Conservation (phyloP, 2,888 invertebrate genomes). For the Kryphioiulus occultus region DNA sequence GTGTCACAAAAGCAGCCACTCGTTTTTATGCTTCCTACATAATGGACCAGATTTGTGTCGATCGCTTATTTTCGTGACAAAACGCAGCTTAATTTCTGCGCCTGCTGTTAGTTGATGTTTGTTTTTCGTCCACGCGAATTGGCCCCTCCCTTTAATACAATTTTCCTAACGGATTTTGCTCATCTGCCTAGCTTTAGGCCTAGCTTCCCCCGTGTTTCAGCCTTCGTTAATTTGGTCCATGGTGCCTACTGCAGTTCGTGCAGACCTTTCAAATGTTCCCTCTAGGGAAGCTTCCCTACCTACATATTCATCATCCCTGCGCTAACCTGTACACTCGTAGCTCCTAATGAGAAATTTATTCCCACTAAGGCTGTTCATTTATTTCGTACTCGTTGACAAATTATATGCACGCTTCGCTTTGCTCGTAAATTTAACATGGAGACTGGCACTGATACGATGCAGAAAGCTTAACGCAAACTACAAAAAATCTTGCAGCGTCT, state of each 20-base stretch:
- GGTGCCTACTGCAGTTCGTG: slow-evolving; percentile 25
- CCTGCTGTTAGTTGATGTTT: slow-evolving; percentile 32
- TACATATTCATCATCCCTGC: slow-evolving; percentile 9
- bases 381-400: slow-evolving; percentile 47
- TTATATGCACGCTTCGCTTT: slow-evolving; percentile 42
- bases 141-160: slow-evolving; percentile 42
- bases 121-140: background rate
- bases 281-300: slow-evolving; percentile 33
- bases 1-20: slow-evolving; percentile 40
- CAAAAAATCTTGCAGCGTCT: background rate
- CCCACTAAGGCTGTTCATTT: slow-evolving; percentile 47
- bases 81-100: slow-evolving; percentile 36
- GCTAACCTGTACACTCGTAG: slow-evolving; percentile 28
- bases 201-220: background rate
- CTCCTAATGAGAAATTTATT: slow-evolving; percentile 51
- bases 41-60: slow-evolving; percentile 40
- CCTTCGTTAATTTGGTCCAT: background rate
- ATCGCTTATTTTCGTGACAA: slow-evolving; percentile 37
- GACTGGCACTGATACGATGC: background rate
- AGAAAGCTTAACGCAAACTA: background rate
- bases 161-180: slow-evolving; percentile 32
- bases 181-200: background rate
- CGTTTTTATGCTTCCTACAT: slow-evolving; percentile 14
- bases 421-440: slow-evolving; percentile 4
- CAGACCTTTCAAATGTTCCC: slow-evolving; percentile 27